Percentiles rank a stretch among this genome's conserved stretches.
Conservation (phyloP, 2,797 vertebrate species). For the Pelobates cultripes region DNA sequence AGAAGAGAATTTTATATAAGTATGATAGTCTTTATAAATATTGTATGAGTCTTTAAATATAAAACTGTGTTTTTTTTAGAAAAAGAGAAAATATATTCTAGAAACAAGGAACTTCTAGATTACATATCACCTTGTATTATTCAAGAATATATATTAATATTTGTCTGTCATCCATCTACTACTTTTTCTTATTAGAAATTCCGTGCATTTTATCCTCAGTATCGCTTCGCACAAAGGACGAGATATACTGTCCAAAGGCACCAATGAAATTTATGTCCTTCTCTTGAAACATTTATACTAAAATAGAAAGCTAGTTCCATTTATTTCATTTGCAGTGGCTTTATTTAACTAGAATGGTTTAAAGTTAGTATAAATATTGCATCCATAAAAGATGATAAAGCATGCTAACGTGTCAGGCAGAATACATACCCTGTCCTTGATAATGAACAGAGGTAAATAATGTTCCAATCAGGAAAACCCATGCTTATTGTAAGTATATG, state of each 20-base stretch:
- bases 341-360: not conserved
- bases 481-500: constrained; percentile 15
- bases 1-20: no score
- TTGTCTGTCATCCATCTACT: no score
- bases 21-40: no score
- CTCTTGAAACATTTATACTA: not conserved
- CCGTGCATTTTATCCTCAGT: not conserved
- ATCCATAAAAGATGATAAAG: constrained; percentile 11
- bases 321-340: constrained; percentile 1
- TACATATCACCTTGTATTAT: no score
- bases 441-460: constrained; percentile 15
- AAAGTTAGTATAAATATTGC: not conserved
- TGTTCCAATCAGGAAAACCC: constrained; percentile 17
- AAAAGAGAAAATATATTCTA: no score
- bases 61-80: no score
- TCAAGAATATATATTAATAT: no score
- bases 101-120: no score
- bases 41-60: no score
- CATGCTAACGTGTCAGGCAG: not conserved
- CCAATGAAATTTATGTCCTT: not conserved
- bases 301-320: not conserved
- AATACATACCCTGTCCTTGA: not conserved
- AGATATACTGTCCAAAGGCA: not conserved
- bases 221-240: not conserved
- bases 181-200: not conserved